Evolutionary conservation across 2,888 invertebrate species (phyloP), one percentile per base, ranked within the genome.

Genomic region (Caenorhabditis zanzibari): DNA sequence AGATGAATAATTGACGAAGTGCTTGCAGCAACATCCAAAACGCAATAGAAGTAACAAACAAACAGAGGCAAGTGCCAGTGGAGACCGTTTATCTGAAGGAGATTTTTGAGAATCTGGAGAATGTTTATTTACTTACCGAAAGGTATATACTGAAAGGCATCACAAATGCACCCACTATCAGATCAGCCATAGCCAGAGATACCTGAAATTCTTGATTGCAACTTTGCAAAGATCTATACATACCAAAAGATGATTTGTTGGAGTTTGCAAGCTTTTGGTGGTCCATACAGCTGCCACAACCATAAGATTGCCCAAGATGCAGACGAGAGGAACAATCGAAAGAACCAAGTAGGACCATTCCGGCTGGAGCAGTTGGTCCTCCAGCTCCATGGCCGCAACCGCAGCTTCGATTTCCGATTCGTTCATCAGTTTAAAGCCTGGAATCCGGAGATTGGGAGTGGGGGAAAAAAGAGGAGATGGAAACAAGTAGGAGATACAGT

Each of bases 1-100:
- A 92, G 84, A 88, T 92, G 92, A 63, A 92, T 88, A 68, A 92
- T 92, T n/a, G 92, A 92, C 10, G 91, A 88, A 7, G 92, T 92
- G 56, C 91, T 91, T 22, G 91, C 92, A 24, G 90, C 87, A 19
- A 92, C 92, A 81, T 92, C 92, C 64, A 90, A 41, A 41, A 90
- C 88, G 69, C 90, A 90, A 84, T 91, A 92, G 75, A 92, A 81
- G 80, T 92, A 88, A 79, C 92, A 92, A 4, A 90, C 84, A 59
- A 85, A 72, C n/a, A 86, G 84, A 1, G 91, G 89, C 59, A 92
- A 86, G 72, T 91, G 90, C 92, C 92, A 92, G 63, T 92, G 91
- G 32, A 92, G 87, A 56, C 85, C 86, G 84, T 92, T 92, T 16
- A 92, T 75, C 92, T 91, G 68, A 82, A 89, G 14, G n/a, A 35